A percentile compares a stretch with the other conserved stretches of the same genome.
Evolutionary conservation across 2,113 vertebrate genomes (phyloP).

Genomic region (Microcebus ravelobensis): DNA sequence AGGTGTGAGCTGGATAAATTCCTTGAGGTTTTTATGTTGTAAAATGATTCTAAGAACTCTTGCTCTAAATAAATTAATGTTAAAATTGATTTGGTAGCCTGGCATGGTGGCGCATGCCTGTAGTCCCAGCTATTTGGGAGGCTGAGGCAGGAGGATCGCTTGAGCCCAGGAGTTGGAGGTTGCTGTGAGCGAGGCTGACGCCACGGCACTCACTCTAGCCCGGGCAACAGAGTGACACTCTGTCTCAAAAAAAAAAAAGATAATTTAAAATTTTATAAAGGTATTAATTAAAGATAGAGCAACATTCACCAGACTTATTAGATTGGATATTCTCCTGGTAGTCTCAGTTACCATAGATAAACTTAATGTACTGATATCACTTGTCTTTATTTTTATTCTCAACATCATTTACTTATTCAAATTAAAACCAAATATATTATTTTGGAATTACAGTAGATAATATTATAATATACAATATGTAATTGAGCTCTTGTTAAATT

Average conservation of each 20-base stretch:
- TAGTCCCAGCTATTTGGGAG: too few species aligned
- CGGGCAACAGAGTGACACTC: too few species aligned
- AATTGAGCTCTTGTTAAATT: not conserved
- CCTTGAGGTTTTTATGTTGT: conserved; percentile 49
- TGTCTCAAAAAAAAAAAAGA: conserved; percentile 52
- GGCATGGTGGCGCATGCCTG: too few species aligned
- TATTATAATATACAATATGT: conserved; percentile 33
- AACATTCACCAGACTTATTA: not conserved
- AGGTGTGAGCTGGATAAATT: conserved; percentile 8
- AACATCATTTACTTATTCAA: conserved; percentile 51
- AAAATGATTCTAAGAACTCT: conserved; percentile 65
- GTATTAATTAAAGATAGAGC: conserved; percentile 61
- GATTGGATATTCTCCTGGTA: conserved; percentile 1
- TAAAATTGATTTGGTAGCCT: conserved; percentile 44
- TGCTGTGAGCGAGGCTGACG: too few species aligned
- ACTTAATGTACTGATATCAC: not conserved
- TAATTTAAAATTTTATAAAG: conserved; percentile 72
- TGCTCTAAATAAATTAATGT: conserved; percentile 66
- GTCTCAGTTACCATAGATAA: conserved; percentile 47
- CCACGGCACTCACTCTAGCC: too few species aligned
- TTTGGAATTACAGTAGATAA: conserved; percentile 76
- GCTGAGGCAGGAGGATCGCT: too few species aligned
- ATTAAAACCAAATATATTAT: conserved; percentile 76
- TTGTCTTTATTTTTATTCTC: not conserved
- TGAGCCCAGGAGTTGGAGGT: too few species aligned